Conservation (phyloP, 2,797 vertebrate species). For the Setipinna tenuifilis region DNA sequence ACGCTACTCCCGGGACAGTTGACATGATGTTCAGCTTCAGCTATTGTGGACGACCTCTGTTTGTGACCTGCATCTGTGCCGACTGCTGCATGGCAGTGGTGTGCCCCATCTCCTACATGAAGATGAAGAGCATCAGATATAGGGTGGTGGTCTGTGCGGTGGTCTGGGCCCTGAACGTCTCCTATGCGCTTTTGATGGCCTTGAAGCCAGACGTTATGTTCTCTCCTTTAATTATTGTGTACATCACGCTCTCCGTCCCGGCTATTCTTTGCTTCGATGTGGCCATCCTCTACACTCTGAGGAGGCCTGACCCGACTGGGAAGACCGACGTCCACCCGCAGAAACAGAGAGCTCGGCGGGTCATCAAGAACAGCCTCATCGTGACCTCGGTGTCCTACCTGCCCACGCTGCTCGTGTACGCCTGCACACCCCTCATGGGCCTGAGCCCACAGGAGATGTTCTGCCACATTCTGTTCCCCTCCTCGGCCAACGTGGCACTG, state of each 20-base stretch:
- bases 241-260: not conserved
- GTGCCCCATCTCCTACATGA: conserved; percentile 66
- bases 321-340: conserved; percentile 57
- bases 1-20: not conserved
- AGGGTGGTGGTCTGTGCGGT: conserved; percentile 41
- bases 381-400: conserved; percentile 58
- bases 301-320: conserved; percentile 47
- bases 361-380: conserved; percentile 62
- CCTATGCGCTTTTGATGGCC: not conserved
- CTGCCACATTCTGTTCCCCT: conserved; percentile 46
- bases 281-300: conserved; percentile 58
- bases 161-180: conserved; percentile 51
- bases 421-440: conserved; percentile 38
- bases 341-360: conserved; percentile 56
- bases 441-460: conserved; percentile 31
- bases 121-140: conserved; percentile 54
- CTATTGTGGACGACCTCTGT: conserved; percentile 61
- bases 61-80: conserved; percentile 67
- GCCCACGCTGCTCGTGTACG: conserved; percentile 42
- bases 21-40: conserved; percentile 37
- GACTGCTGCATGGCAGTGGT: conserved; percentile 72
- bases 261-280: conserved; percentile 63
- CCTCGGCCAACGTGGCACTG: conserved; percentile 23
- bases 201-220: not conserved
- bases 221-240: not conserved